Evolutionary conservation across 2,113 vertebrate species (phyloP), one percentile per base, ranked within the genome.

Genomic region (Antennarius striatus): DNA sequence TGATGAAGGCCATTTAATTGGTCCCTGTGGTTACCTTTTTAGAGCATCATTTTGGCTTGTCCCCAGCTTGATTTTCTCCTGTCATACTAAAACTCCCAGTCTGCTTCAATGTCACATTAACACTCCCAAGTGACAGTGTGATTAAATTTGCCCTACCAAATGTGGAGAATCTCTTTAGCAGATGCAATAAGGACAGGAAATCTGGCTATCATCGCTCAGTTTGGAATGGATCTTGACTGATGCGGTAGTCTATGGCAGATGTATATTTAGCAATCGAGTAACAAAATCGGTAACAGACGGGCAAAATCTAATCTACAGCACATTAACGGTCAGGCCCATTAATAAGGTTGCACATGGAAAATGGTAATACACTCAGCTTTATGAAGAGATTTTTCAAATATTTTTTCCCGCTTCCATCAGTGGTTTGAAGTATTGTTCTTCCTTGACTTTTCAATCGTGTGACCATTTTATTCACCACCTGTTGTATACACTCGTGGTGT

Each of bases 21-120:
- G 81, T 75, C 70, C 75, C 79, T 43, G 60, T 84, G 74, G 80
- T 84, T 75, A 73, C 67, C 68, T 82, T 15, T 47, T 51, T 64
- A 80, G 75, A 47, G 13, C 0, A 17, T 56, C 48, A 75, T 81
- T 80, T 74, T 84, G 61, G 76, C 69, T 61, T 28, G 60, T 74
- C 68, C 70, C 56, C 71, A 85, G 82, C 68, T 71, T 51, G 70
- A 73, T 80, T 68, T 68, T 81, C 61, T 63, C 56, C 75, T 68
- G 79, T 80, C 81, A 78, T 52, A 73, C 22, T 46, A 52, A 64
- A 66, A 58, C 77, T 36, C 60, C 64, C 70, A 62, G 71, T 84
- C 79, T 60, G 68, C 76, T 56, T 85, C 66, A 56, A 39, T 83
- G 81, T 84, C 83, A 83, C 56, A 74, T 84, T 88, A 84, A 75